A percentile compares a stretch with the other conserved stretches of the same genome.
phyloP scores from a whole-genome alignment of 2,888 invertebrate genomes.

The Panopea generosa region DNA sequence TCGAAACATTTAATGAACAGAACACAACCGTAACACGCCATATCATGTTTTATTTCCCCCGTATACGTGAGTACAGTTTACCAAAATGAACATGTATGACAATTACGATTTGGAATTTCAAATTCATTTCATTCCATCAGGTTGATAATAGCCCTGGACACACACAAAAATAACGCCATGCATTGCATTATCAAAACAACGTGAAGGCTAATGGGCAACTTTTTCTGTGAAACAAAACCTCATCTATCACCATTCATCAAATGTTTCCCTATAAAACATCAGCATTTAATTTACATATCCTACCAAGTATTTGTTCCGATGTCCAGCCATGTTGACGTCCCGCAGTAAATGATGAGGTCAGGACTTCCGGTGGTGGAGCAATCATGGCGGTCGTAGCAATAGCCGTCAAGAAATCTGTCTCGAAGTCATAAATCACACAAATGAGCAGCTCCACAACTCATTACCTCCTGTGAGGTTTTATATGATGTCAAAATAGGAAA shows the following conservation, averaged over 20 bases:
- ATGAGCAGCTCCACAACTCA: conserved; percentile 48
- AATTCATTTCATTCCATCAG: too few relatives aligned
- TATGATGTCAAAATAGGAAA: conserved; percentile 58
- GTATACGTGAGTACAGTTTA: too few relatives aligned
- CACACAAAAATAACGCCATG: too few relatives aligned
- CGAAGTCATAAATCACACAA: conserved; percentile 56
- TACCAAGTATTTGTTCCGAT: conserved; percentile 27
- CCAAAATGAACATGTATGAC: too few relatives aligned
- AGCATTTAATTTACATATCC: conserved; percentile 33
- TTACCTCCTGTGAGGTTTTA: conserved; percentile 55
- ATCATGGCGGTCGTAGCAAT: conserved; percentile 45
- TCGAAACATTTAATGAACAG: too few relatives aligned
- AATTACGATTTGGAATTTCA: too few relatives aligned
- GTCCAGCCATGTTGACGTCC: conserved; percentile 49
- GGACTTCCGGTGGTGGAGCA: conserved; percentile 55
- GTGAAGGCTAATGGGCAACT: too few relatives aligned
- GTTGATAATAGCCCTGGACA: too few relatives aligned
- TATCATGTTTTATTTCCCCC: too few relatives aligned
- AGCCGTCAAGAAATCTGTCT: conserved; percentile 48
- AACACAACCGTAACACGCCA: too few relatives aligned
- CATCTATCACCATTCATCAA: conserved; percentile 31
- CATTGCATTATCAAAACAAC: too few relatives aligned
- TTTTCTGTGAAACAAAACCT: conserved; percentile 2
- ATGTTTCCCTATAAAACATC: background rate
- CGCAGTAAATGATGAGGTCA: conserved; percentile 62